Base-by-base conservation (phyloP, 2,113 vertebrate genomes). In the Hypocryptadius cinnamomeus region DNA sequence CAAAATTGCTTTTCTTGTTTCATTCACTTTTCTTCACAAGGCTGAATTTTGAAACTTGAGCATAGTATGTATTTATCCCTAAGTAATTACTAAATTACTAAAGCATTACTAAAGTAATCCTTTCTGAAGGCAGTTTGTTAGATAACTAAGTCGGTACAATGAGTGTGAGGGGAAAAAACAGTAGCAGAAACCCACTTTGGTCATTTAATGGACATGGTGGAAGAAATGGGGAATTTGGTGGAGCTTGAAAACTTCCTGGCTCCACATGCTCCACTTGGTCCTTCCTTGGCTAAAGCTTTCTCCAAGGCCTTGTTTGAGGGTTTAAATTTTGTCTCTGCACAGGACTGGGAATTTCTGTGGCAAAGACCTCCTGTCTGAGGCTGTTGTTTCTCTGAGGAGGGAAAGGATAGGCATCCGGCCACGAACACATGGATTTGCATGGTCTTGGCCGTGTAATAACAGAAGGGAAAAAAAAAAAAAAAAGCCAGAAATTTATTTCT, bases 81-180 rank as follows among this genome's bases (percentile, higher is more conserved):
- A 40, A 40, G 40, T 40, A 40, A 40, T 40, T 40, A 40, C 40
- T 37, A 35, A 77, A 66, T 66, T 40, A 8, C 61, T 78, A 54
- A 84, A 64, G 16, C 42, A 63, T 69, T 40, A 40, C 40, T 40
- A 40, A 15, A 40, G 4, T 28, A 87, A 74, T 80, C 31, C 44
- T 83, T 61, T 83, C 64, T 42, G 59, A 82, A 78, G 13, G 39
- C 35, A 56, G 16, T 54, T 59, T 64, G 18, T 57, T 61, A 39
- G 45, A 40, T 48, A 74, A 56, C 47, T 79, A 33, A 40, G 24
- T 19, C 42, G 63, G 23, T 74, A 15, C 54, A 56, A 28, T 65
- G 37, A 25, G 28, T 3, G 16, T 9, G 18, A 15, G 9, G 8
- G 2, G 0, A 2, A 13, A 12, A n/a, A 11, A 4, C 13, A 54